These are phyloP conservation scores for Cepaea nemoralis DNA, from an alignment of 1,140 invertebrate species.

Conservation along the genomic window DNA sequence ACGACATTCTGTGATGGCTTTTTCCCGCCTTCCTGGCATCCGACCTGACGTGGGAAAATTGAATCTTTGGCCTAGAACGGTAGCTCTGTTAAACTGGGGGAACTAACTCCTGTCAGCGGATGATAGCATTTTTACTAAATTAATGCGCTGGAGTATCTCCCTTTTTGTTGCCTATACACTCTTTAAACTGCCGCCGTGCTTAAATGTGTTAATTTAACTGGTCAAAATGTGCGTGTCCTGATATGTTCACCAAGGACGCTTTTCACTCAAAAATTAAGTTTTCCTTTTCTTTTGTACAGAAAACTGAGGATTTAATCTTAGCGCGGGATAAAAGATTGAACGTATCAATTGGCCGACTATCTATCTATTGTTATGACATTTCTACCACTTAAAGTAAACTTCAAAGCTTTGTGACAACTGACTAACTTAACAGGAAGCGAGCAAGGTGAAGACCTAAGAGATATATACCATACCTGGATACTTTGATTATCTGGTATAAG, in stretches of 20 bases:
- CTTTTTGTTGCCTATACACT: not conserved
- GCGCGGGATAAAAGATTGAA: too few relatives aligned
- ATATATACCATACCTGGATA: too few relatives aligned
- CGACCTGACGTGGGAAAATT: conserved; percentile 13
- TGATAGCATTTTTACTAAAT: conserved; percentile 10
- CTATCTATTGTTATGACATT: too few relatives aligned
- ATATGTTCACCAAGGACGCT: not conserved
- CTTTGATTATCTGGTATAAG: too few relatives aligned
- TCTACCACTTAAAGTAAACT: too few relatives aligned
- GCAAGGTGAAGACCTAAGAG: too few relatives aligned
- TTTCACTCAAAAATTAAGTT: not conserved
- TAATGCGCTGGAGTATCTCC: conserved; percentile 2
- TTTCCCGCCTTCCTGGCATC: conserved; percentile 13
- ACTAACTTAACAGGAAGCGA: too few relatives aligned
- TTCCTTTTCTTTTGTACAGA: not conserved
- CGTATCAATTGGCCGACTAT: too few relatives aligned
- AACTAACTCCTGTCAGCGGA: not conserved
- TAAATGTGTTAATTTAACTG: conserved; percentile 7
- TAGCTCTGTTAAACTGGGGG: conserved; percentile 4
- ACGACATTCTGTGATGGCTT: conserved; percentile 19
- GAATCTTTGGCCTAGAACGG: not conserved
- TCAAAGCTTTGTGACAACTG: too few relatives aligned
- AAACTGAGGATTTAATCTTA: too few relatives aligned
- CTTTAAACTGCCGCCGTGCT: not conserved
- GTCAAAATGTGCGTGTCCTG: not conserved